A percentile compares a stretch with the other conserved stretches of the same genome.
Conservation (phyloP, 2,797 vertebrate genomes). For the Neosilurus mollespiculum region DNA sequence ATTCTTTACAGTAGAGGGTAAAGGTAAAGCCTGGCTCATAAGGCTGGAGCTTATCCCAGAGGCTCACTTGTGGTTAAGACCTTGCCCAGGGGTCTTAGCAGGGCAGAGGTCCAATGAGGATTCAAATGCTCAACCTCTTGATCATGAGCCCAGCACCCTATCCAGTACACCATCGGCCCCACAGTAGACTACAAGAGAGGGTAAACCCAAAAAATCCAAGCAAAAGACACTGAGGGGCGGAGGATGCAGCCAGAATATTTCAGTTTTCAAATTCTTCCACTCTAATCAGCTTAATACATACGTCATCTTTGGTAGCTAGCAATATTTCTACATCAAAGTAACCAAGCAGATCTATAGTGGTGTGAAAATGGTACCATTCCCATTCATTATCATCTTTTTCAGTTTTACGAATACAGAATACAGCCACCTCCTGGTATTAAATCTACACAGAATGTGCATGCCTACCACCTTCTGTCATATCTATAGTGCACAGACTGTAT, state of each 20-base stretch:
- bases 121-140: too few species aligned
- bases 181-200: too few species aligned
- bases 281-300: background rate
- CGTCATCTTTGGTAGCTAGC: background rate
- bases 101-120: too few species aligned
- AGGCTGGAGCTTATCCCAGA: too few species aligned
- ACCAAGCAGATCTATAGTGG: background rate
- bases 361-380: background rate
- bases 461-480: background rate
- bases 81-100: too few species aligned
- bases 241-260: background rate
- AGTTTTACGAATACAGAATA: background rate
- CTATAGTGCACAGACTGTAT: background rate
- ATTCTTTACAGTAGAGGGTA: background rate
- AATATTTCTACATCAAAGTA: background rate
- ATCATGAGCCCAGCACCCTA: too few species aligned
- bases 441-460: background rate
- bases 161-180: too few species aligned
- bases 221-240: too few species aligned
- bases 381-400: background rate
- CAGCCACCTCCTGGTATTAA: background rate
- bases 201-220: too few species aligned
- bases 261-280: background rate
- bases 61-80: too few species aligned
- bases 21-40: background rate